Evolutionary conservation across 2,797 vertebrate species (phyloP), one percentile per base, ranked within the genome.

Genomic region (Aulostomus chinensis): DNA sequence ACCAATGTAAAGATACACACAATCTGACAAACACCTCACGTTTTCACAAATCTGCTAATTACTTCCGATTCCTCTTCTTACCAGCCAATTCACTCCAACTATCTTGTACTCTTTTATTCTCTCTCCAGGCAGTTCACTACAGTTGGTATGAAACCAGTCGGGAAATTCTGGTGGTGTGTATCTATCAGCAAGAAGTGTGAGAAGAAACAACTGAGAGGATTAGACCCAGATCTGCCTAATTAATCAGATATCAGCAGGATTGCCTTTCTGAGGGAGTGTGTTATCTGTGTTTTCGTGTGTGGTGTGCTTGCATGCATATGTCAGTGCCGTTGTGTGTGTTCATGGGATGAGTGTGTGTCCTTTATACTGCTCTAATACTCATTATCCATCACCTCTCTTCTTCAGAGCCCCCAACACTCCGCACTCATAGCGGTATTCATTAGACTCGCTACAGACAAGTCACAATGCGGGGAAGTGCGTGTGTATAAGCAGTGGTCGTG

Each of bases 151-250:
- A 76, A 26, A n/a, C 9, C 53, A 41, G 66, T 26, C 37, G 39
- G 70, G 51, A 72, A 48, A 75, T 39, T 54, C 47, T 70, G 43
- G 25, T 46, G 34, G 37, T 60, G 50, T 65, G 58, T 52, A 7
- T 65, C 55, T 57, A 50, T 42, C 28, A n/a, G n/a, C 28, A 31
- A 13, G 59, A 43, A 21, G 52, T 59, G 54, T 35, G 40, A 58
- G 62, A 58, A 58, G 73, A 69, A 76, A 71, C 63, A 69, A 69
- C 63, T 46, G 56, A 45, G 68, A 64, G 69, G 78, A 82, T 83
- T 84, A 80, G 73, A 81, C 63, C 58, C 57, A 68, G 67, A 73
- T 80, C 82, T 80, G 83, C 80, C 84, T 83, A 86, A 86, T 88
- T 88, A 86, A 87, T 85, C 73, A 87, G 73, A 78, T 81, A 81